Base-by-base conservation (phyloP, 37 sponge, comb jelly and placozoan genomes). In the Corticium candelabrum region DNA sequence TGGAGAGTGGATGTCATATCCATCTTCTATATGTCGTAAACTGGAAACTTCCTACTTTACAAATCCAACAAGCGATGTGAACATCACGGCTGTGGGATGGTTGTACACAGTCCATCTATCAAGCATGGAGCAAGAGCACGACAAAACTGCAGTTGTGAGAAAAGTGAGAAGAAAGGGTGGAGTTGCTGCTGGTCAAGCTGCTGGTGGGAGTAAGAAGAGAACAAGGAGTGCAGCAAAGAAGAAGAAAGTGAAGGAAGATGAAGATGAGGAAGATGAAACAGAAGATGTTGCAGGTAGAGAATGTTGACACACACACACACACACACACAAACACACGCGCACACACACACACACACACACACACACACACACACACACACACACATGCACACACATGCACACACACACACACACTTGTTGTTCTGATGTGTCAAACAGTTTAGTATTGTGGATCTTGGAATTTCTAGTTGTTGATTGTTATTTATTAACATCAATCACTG, bases 51-150 rank as follows among this genome's bases (percentile, higher is more conserved):
- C 78, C 40, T 35, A 50, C 37, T 34, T 38, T 2, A 11, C 30
- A 0, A 75, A 76, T 11, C 31, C 34, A 67, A 34, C 32, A 11
- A 38, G 37, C 39, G 62, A 67, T 29, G 84, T 86, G 2, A n/a
- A 43, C 67, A 68, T 87, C 70, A 37, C 41, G 0, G 40, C 67
- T 1, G 81, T 41, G 35, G 88, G 88, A 3, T 39, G 85, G n/a
- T 27, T 37, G 68, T 87, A 87, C 84, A 75, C 69, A 21, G 76
- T 83, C 0, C 57, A 87, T 69, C 15, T 84, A 5, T 76, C 30
- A 34, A 74, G 68, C 21, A 83, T 87, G 88, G 88, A 84, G 68
- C 88, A 87, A 69, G 31, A 35, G 37, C 82, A 87, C 37, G 68
- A 74, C 3, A 33, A 36, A 33, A 83, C 81, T 30, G 75, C 69